phyloP scores from a whole-genome alignment of 2,888 invertebrate genomes.

The Archips xylosteana region DNA sequence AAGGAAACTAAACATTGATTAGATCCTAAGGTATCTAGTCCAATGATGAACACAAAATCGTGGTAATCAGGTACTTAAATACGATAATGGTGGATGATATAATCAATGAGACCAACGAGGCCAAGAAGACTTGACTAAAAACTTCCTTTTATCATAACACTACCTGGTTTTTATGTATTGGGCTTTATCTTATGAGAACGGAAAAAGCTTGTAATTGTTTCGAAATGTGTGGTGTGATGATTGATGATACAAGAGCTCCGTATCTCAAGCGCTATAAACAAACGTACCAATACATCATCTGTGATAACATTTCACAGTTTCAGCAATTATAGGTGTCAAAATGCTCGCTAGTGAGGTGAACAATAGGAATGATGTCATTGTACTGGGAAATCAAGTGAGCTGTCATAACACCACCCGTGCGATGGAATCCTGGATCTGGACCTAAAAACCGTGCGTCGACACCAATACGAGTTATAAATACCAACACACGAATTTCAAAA shows the following conservation, averaged over 20 bases:
- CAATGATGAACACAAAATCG: not conserved
- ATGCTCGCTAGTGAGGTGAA: slow-evolving; percentile 9
- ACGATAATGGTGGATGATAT: not conserved
- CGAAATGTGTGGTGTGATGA: not conserved
- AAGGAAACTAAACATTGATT: not conserved
- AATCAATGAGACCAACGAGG: not conserved
- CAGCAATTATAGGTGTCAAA: slow-evolving; percentile 16
- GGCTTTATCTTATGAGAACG: not conserved
- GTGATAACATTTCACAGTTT: slow-evolving; percentile 7
- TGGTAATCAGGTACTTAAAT: not conserved
- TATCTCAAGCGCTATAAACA: slow-evolving; percentile 10
- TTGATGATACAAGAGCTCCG: not conserved
- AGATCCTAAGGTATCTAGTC: slow-evolving; percentile 4
- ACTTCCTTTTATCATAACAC: not conserved
- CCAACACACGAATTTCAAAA: slow-evolving; percentile 52
- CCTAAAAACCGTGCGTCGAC: slow-evolving; percentile 51
- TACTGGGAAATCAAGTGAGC: slow-evolving; percentile 22
- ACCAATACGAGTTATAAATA: slow-evolving; percentile 66
- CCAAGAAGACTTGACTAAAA: not conserved
- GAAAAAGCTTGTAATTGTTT: slow-evolving; percentile 5
- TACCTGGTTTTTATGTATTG: not conserved
- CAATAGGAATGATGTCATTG: slow-evolving; percentile 28
- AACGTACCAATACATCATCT: slow-evolving; percentile 20
- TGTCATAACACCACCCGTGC: slow-evolving; percentile 45
- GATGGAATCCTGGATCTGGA: slow-evolving; percentile 44